Percentiles rank a stretch among this genome's conserved stretches.
Conservation (phyloP, 2,888 invertebrate species). For the Ctena decussata region DNA sequence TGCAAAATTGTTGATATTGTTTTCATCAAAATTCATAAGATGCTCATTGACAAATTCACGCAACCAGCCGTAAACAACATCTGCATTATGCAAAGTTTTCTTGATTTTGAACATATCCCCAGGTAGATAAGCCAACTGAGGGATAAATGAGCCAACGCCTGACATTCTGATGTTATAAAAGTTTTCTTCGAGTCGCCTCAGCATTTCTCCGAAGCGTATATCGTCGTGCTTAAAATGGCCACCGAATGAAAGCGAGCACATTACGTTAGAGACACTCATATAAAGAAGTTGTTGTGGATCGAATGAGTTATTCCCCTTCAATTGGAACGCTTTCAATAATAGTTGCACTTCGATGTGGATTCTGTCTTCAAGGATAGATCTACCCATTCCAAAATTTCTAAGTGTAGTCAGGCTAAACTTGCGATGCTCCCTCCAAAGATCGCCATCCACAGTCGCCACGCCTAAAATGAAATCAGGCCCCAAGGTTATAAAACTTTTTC, state of each 20-base stretch:
- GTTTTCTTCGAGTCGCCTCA: slow-evolving; percentile 12
- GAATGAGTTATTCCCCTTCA: too few relatives aligned
- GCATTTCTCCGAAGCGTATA: slow-evolving; percentile 9
- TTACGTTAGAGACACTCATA: slow-evolving; percentile 30
- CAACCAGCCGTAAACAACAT: slow-evolving; percentile 19
- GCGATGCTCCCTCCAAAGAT: slow-evolving; percentile 65
- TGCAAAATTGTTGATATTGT: slow-evolving; percentile 48
- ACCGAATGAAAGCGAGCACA: slow-evolving; percentile 35
- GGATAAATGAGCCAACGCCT: slow-evolving; percentile 27
- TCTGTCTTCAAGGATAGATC: slow-evolving; percentile 44
- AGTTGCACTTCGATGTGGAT: slow-evolving; percentile 57
- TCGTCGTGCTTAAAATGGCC: slow-evolving; percentile 36
- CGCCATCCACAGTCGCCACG: not conserved
- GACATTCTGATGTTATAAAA: not conserved
- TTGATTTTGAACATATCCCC: too few relatives aligned
- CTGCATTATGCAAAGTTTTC: slow-evolving; percentile 15
- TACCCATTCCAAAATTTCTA: slow-evolving; percentile 66
- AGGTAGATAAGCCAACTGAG: too few relatives aligned
- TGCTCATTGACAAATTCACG: slow-evolving; percentile 30
- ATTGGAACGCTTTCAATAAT: too few relatives aligned
- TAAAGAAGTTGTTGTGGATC: slow-evolving; percentile 14
- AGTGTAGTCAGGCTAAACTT: slow-evolving; percentile 57
- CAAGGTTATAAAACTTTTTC: too few relatives aligned
- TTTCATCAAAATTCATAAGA: slow-evolving; percentile 29
- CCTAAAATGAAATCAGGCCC: too few relatives aligned